Percentiles rank a stretch among this genome's conserved stretches.
phyloP scores from a whole-genome alignment of 2,888 invertebrate species.

The Trachelus troglodyta region DNA sequence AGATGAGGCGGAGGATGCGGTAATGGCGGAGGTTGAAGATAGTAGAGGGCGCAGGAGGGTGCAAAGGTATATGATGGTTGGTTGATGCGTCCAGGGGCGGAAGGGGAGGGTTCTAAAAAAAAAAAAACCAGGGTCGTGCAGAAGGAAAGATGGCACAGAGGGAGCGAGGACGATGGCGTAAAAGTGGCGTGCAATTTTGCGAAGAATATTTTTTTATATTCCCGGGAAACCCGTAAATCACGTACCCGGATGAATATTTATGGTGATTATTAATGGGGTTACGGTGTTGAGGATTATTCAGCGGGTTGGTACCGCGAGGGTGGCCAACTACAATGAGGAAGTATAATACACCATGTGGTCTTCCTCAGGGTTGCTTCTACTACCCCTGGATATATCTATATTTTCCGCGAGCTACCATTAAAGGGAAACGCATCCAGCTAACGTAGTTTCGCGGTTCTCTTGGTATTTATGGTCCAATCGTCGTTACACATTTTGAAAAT shows the following conservation, averaged over 20 bases:
- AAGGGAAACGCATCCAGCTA: not conserved
- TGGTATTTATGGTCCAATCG: not conserved
- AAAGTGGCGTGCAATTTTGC: conserved; percentile 7
- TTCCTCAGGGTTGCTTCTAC: conserved; percentile 17
- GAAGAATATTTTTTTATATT: conserved; percentile 23
- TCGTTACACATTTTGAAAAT: not conserved
- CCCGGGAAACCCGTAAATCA: conserved; percentile 45
- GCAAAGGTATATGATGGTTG: not conserved
- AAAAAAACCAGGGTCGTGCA: not conserved
- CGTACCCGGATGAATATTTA: conserved; percentile 50
- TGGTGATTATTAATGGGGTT: conserved; percentile 53
- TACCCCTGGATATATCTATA: not conserved
- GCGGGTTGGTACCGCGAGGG: not conserved
- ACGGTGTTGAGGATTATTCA: conserved; percentile 48
- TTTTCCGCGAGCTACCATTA: not conserved
- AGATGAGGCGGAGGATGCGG: not conserved
- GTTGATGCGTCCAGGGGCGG: not conserved
- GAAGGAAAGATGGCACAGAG: not conserved
- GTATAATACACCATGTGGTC: conserved; percentile 48
- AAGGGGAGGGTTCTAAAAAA: not conserved
- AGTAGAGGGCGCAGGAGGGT: not conserved
- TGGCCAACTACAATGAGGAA: conserved; percentile 31
- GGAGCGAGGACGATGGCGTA: not conserved
- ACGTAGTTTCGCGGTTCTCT: not conserved
- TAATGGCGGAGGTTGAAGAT: not conserved